These are phyloP conservation scores for Lipophrys pholis DNA, from an alignment of 2,113 vertebrate species.

Conservation along the genomic window DNA sequence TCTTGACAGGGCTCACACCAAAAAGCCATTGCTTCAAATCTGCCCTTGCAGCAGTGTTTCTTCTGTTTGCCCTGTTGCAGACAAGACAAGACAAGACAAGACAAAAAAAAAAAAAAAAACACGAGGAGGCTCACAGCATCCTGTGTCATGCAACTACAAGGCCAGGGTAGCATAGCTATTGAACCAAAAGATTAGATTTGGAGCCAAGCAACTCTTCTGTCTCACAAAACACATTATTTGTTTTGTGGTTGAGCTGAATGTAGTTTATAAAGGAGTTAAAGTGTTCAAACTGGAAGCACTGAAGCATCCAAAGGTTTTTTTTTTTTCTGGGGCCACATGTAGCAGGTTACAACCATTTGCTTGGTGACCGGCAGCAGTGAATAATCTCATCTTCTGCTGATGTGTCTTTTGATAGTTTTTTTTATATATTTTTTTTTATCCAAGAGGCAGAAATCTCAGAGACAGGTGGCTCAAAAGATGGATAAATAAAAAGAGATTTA, in stretches of 20 bases:
- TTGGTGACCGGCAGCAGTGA: constrained; percentile 31
- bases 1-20: constrained; percentile 43
- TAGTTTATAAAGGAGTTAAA: constrained; percentile 39
- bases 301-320: constrained; percentile 33
- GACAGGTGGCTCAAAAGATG: no score
- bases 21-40: constrained; percentile 43
- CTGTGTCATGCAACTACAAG: constrained; percentile 48
- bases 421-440: constrained; percentile 7
- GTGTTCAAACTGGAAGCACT: constrained; percentile 24
- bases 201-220: constrained; percentile 1
- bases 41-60: constrained; percentile 28
- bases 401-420: constrained; percentile 38
- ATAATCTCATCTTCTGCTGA: constrained; percentile 39
- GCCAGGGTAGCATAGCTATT: constrained; percentile 50
- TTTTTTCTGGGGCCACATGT: constrained; percentile 4
- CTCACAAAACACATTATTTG: constrained; percentile 53
- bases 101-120: constrained; percentile 5
- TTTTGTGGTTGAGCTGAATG: constrained; percentile 36
- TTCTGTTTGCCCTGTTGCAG: constrained; percentile 8
- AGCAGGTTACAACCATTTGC: constrained; percentile 32
- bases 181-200: constrained; percentile 65
- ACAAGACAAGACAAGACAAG: background rate
- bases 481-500: background rate
- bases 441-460: background rate
- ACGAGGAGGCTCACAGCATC: background rate